Conservation (phyloP, 2,797 vertebrate genomes). For the Manis javanica region DNA sequence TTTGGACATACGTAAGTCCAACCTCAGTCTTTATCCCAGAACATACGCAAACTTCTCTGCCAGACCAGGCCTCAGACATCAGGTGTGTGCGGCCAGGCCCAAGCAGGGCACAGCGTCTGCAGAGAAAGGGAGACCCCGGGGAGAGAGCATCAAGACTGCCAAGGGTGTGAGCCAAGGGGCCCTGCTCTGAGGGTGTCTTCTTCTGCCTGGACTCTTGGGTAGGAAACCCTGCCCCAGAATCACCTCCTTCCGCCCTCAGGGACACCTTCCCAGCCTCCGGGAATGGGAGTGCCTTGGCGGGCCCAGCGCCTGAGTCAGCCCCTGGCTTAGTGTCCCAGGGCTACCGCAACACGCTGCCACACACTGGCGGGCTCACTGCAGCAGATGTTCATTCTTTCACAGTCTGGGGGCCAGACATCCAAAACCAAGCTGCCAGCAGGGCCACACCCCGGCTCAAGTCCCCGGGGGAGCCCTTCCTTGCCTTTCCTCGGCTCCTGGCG, state of each 20-base stretch:
- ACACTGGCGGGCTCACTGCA: background rate
- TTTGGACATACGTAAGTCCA: background rate
- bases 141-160: background rate
- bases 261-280: background rate
- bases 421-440: background rate
- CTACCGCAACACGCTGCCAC: background rate
- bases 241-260: background rate
- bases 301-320: background rate
- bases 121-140: too few relatives aligned
- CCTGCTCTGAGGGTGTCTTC: background rate
- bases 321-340: background rate
- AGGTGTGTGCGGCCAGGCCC: accelerated
- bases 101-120: background rate
- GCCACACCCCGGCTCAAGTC: background rate
- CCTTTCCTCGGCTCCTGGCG: background rate
- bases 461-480: accelerated
- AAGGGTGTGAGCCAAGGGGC: background rate
- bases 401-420: background rate
- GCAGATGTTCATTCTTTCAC: background rate
- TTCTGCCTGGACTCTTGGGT: background rate
- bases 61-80: background rate
- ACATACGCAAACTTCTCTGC: background rate
- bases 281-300: too few relatives aligned
- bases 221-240: background rate
- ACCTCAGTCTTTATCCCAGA: background rate